Evolutionary conservation across 2,797 vertebrate genomes (phyloP).

Genomic region (Dipus sagitta): DNA sequence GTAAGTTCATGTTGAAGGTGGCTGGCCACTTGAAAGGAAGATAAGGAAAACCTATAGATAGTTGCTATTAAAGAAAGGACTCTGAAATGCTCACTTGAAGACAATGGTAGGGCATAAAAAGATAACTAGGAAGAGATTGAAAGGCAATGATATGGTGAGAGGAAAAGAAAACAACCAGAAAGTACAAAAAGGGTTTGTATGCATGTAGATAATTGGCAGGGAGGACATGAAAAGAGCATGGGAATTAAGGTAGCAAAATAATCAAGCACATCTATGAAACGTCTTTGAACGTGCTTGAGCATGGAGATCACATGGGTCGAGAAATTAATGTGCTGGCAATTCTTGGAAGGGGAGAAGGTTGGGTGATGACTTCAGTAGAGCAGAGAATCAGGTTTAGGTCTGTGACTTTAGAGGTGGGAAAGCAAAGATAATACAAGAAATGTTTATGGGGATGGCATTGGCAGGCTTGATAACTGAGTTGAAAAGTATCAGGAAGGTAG

Average conservation of each 20-base stretch:
- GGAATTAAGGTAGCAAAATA: not conserved
- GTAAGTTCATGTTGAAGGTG: not conserved
- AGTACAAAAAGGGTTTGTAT: not conserved
- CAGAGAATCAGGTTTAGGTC: not conserved
- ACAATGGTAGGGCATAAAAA: not conserved
- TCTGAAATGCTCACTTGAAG: not conserved
- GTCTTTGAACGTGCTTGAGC: not conserved
- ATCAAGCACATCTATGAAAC: not conserved
- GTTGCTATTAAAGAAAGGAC: accelerated
- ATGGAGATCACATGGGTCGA: not conserved
- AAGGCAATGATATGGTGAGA: not conserved
- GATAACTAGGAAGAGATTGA: not conserved
- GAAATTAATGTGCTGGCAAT: not conserved
- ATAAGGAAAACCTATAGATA: not conserved
- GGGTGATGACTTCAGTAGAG: not conserved
- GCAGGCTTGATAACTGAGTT: not conserved
- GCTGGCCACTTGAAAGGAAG: not conserved
- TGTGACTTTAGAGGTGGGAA: not conserved
- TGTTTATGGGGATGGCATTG: not conserved
- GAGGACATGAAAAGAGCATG: not conserved
- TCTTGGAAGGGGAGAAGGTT: not conserved
- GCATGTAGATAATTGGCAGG: not conserved
- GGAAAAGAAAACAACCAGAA: not conserved
- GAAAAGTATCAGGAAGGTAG: not conserved
- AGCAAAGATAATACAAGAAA: not conserved